Evolutionary conservation across 2,113 vertebrate genomes (phyloP), one percentile per base, ranked within the genome.

Genomic region (Silurus glanis): DNA sequence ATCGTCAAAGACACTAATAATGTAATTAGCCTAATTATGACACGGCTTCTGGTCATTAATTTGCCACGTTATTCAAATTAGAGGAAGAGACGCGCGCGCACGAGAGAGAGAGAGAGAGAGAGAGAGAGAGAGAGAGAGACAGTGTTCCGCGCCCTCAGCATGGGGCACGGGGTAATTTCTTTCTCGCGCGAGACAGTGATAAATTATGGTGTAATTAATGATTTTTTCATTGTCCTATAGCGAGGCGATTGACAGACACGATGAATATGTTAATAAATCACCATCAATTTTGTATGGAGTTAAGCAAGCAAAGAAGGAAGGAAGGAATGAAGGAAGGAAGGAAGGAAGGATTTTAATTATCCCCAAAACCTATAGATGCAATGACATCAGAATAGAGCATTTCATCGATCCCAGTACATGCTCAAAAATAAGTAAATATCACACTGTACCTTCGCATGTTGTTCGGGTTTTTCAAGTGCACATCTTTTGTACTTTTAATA

Each of bases 131-230:
- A 56, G 55, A 56, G 5, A 80, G 84, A 76, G 76, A 86, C 85
- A 86, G 85, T 90, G 90, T 90, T 87, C 90, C 89, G 91, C 80
- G 67, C 88, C 87, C 91, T 89, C 90, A 92, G 90, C 93, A 87
- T 87, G 91, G 88, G 89, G 89, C 91, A 59, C 67, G 83, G 90
- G 90, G 87, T 92, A 92, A 94, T 93, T 94, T 91, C 37, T 37
- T 92, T 94, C 92, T 92, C 87, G 84, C 67, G 85, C 12, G 45
- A 90, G 92, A 94, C 93, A 91, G 82, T 92, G 93, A 94, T 93
- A 89, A 93, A 94, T 94, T 92, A 93, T 87, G 61, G 84, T 89
- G 89, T 87, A 92, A 94, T 95, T 93, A 88, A 89, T 92, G 90
- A 89, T 92, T 93, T 69, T 93, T 93, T 91, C 90, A 90, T 87